Evolutionary conservation across 2,797 vertebrate genomes (phyloP).

Genomic region (Liasis olivaceus): DNA sequence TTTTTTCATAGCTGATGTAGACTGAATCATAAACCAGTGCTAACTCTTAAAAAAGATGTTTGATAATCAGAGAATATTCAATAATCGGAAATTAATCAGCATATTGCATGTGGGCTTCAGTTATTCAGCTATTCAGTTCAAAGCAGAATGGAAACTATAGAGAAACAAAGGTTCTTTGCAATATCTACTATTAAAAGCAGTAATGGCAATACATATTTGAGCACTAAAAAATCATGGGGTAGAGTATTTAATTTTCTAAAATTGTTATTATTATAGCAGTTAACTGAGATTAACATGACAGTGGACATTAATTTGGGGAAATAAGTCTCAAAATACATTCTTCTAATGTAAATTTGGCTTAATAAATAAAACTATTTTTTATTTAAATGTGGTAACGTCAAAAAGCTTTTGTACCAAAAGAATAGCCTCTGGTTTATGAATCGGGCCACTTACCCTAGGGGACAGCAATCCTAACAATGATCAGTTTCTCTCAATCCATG

Average conservation of each 20-base stretch:
- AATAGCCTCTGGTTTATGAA: no score
- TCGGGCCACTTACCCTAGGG: no score
- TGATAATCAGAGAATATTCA: background rate
- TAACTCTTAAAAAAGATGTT: background rate
- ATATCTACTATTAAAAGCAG: background rate
- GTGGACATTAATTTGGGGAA: background rate
- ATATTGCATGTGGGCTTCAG: background rate
- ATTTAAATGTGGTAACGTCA: no score
- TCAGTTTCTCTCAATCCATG: no score
- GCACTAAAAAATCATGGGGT: background rate
- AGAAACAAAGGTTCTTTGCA: background rate
- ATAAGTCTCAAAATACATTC: no score
- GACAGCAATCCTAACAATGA: no score
- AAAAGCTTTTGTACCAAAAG: no score
- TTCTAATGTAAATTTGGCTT: no score
- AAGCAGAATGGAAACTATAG: background rate
- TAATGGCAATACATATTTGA: background rate
- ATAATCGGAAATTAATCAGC: background rate
- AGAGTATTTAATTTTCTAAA: background rate
- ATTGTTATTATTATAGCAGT: background rate
- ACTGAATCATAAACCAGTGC: background rate
- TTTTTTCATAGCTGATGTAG: background rate
- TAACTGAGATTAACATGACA: background rate
- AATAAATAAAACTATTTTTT: no score
- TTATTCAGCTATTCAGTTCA: background rate